These are phyloP conservation scores for Drosophila simulans DNA, from an alignment of 1,140 invertebrate species.

Conservation along the genomic window DNA sequence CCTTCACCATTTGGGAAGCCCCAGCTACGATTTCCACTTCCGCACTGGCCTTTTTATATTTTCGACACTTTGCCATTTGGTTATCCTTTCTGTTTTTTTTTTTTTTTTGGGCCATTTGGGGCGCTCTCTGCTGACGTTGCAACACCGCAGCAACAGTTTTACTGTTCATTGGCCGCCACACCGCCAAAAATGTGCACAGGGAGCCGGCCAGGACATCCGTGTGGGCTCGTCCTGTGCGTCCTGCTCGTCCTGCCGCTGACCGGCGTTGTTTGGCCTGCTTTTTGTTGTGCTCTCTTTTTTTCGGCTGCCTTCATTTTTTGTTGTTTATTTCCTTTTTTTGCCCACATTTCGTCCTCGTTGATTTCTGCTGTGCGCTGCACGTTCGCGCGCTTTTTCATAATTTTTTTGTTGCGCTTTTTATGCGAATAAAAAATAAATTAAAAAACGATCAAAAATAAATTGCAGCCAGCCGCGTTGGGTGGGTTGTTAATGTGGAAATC, in stretches of 20 bases:
- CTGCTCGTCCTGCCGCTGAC: constrained; percentile 49
- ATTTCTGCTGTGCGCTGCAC: constrained; percentile 62
- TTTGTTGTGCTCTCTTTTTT: constrained; percentile 46
- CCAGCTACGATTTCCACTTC: background rate
- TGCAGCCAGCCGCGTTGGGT: constrained; percentile 49
- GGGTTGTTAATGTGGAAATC: constrained; percentile 75
- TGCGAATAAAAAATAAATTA: constrained; percentile 79
- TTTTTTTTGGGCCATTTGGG: constrained; percentile 35
- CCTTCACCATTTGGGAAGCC: background rate
- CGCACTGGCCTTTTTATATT: constrained; percentile 59
- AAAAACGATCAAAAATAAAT: constrained; percentile 82
- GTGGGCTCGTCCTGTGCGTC: constrained; percentile 45
- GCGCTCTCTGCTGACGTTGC: constrained; percentile 50
- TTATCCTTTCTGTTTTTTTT: constrained; percentile 43
- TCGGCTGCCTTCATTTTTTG: constrained; percentile 29
- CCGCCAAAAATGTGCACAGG: constrained; percentile 56
- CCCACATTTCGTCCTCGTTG: constrained; percentile 43
- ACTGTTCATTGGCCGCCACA: constrained; percentile 75
- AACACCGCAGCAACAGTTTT: constrained; percentile 76
- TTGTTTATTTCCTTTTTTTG: constrained; percentile 16
- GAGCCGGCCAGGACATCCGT: constrained; percentile 30
- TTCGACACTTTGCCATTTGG: constrained; percentile 55
- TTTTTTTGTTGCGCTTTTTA: constrained; percentile 66
- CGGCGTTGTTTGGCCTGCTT: constrained; percentile 69
- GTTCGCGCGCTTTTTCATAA: constrained; percentile 63